Base-by-base conservation (phyloP, 2,888 invertebrate genomes). In the Galerucella nymphaeae region DNA sequence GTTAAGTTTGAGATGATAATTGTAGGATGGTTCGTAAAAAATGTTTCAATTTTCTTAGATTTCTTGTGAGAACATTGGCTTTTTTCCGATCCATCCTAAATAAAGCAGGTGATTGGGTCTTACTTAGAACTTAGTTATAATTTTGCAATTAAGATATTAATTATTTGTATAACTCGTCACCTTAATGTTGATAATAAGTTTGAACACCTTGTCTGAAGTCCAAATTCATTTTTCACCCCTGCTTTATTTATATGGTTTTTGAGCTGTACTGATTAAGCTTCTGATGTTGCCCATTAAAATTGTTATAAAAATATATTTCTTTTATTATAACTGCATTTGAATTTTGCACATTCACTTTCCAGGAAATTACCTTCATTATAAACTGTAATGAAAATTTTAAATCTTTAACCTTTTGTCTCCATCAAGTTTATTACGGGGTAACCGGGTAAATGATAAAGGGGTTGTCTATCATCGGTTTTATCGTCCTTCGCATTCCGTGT, bases 231-330 rank as follows among this genome's bases (percentile, higher is more conserved):
- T 53, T 77, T 76, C 82, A 80, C 83, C 84, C 83, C 83, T 83
- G 84, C 83, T 82, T 80, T 82, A 82, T 82, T 82, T 83, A 81
- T 81, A 80, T 82, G 75, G 77, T 81, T 79, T 82, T 79, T 81
- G 77, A 84, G 81, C 83, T 84, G 84, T 84, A 83, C 79, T 79
- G 80, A 81, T 77, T 80, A 81, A 81, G 82, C 82, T 82, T 83
- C 82, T 81, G 79, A 83, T 84, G 83, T 84, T 84, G 83, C 82
- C 81, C 77, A 84, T 83, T 83, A 83, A 83, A 84, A 83, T 83
- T 84, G 83, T 83, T 83, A 82, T 82, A 80, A 81, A 82, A 83
- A 81, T 74, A 74, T 74, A 67, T 73, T 73, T 73, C 73, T 73
- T 66, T 70, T 71, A 70, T 73, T 72, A 69, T 68, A 69, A 41